Base-by-base conservation (phyloP, 2,797 vertebrate genomes). In the Aplochiton taeniatus region DNA sequence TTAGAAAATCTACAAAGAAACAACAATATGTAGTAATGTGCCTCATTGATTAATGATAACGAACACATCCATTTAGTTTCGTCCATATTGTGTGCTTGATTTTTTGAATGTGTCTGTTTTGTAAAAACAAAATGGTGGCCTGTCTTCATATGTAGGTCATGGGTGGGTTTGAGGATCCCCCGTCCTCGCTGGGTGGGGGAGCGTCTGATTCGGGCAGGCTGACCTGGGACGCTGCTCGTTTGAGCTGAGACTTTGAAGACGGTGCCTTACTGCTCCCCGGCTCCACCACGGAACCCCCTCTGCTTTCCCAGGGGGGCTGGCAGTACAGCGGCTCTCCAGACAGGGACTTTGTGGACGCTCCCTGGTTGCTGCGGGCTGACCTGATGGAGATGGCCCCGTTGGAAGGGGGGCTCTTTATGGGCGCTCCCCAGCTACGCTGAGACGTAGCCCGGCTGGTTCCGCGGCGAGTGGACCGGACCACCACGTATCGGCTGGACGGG, bases 191-290 rank as follows among this genome's bases (percentile, higher is more conserved):
- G 0, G 20, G 18, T 18, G 83, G 72, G 50, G 69, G 78, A 44
- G 51, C 12, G 0, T 2, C 55, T 13, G 75, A 69, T 45, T 60
- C 52, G 17, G 64, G 61, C 52, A 66, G 43, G 51, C 31, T 78
- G 13, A 81, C 78, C 0, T 80, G 62, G 70, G 81, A 80, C 18
- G 73, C 78, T 4, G 68, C 70, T 31, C 18, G 49, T 73, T 86
- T 80, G 65, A 90, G 77, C 65, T 89, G 85, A 9, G 88, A 91
- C 77, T 89, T 91, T 53, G 80, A 74, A 0, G 88, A 88, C 4
- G 85, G 79, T 0, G 71, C 81, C 81, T 41, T 61, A 55, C 75
- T 79, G 0, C 12, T 41, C 9, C 16, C 50, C 52, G 12, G 64
- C 7, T 59, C 71, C 9, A 14, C 56, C 45, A 43, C n/a, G 43